These are phyloP conservation scores for Malurus splendens DNA, from an alignment of 2,797 vertebrate species.

Conservation along the genomic window DNA sequence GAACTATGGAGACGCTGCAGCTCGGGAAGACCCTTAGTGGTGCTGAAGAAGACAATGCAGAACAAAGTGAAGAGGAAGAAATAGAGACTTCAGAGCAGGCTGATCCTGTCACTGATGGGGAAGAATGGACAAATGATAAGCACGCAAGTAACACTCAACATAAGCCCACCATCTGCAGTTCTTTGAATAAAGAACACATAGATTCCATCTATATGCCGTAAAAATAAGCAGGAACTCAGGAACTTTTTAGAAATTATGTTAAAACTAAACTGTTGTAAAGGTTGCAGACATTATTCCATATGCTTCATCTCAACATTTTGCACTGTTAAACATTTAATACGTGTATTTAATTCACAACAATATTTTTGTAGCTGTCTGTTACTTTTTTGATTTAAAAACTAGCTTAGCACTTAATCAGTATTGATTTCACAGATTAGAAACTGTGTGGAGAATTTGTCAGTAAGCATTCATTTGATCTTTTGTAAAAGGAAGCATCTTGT, in stretches of 20 bases:
- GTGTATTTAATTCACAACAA: conserved; percentile 69
- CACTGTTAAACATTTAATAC: conserved; percentile 71
- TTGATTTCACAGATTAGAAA: conserved; percentile 50
- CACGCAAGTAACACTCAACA: conserved; percentile 33
- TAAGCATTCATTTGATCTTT: conserved; percentile 24
- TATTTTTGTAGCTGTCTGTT: conserved; percentile 68
- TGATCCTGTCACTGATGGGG: conserved; percentile 66
- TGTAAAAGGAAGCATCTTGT: conserved; percentile 41
- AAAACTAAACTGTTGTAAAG: conserved; percentile 59
- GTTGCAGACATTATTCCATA: conserved; percentile 65
- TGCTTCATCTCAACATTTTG: conserved; percentile 75
- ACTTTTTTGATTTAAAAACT: conserved; percentile 58
- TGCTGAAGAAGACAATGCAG: conserved; percentile 84
- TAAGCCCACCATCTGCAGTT: conserved; percentile 65
- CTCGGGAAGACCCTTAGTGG: conserved; percentile 87
- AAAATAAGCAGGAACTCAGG: conserved; percentile 82
- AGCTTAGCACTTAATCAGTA: conserved; percentile 54
- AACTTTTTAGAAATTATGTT: conserved; percentile 61
- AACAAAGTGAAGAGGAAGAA: conserved; percentile 85
- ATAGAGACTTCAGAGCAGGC: conserved; percentile 74
- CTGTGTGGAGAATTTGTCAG: conserved; percentile 15
- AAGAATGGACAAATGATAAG: conserved; percentile 71
- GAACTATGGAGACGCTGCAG: conserved; percentile 94
- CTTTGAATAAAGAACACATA: conserved; percentile 44
- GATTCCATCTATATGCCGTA: conserved; percentile 61